Percentiles rank a stretch among this genome's conserved stretches.
Evolutionary conservation across 1,140 invertebrate genomes (phyloP).

Genomic region (Galleria mellonella): DNA sequence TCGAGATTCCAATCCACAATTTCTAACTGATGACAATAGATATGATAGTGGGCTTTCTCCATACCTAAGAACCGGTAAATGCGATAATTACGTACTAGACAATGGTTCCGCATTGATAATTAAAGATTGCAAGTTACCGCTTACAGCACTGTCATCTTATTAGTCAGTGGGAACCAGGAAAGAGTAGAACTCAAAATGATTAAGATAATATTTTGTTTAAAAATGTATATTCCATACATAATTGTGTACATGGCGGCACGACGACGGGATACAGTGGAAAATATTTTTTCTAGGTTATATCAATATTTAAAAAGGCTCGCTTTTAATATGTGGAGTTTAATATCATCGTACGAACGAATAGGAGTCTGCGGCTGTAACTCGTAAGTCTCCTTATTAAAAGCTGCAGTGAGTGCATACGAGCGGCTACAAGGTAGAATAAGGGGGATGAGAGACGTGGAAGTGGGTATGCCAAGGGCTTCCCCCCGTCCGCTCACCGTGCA

Average conservation of each 20-base stretch:
- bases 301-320: background rate
- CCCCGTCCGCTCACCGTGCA: too few relatives aligned
- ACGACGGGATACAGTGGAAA: background rate
- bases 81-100: constrained; percentile 35
- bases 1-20: constrained; percentile 5
- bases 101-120: constrained; percentile 34
- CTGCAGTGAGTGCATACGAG: constrained; percentile 15
- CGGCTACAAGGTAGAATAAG: background rate
- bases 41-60: constrained; percentile 24
- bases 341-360: background rate
- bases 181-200: background rate
- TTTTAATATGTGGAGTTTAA: background rate
- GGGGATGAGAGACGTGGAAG: too few relatives aligned
- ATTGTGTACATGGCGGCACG: too few relatives aligned
- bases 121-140: constrained; percentile 4
- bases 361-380: constrained; percentile 6
- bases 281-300: background rate
- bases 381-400: constrained; percentile 31
- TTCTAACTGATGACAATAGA: constrained; percentile 14
- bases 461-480: too few relatives aligned
- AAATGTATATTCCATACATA: too few relatives aligned
- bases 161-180: constrained; percentile 15
- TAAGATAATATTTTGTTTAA: too few relatives aligned
- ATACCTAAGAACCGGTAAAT: constrained; percentile 21
- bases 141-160: too few relatives aligned